Evolutionary conservation across 2,888 invertebrate genomes (phyloP), one percentile per base, ranked within the genome.

Genomic region (Dysmachus trigonus): DNA sequence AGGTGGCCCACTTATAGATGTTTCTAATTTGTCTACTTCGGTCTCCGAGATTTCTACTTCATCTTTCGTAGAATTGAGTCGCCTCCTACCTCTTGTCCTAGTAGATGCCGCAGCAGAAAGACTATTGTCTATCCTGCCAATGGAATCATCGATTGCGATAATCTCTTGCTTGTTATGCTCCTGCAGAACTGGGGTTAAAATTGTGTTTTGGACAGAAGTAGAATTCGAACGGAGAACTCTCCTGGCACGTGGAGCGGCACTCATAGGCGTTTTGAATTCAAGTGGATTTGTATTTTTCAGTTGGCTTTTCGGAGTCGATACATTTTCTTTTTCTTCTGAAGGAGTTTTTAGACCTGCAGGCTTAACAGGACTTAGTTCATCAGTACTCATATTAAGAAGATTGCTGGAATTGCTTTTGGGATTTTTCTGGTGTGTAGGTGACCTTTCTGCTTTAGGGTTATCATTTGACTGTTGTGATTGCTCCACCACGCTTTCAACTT

Each of bases 251-350:
- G 77, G 77, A 15, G 27, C 47, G 22, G 47, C 8, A 47, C n/a
- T 77, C 27, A 77, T n/a, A 30, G 77, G 77, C 1, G 77, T 77
- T 47, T 77, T 77, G 13, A 77, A 77, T 77, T 77, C 77, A 27
- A 76, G n/a, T 7, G 15, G 3, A 18, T 74, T 33, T 38, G 1
- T 1, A n/a, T 22, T 10, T 30, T 77, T 15, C 22, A 7, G 13
- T 2, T 27, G 15, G 27, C 15, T 41, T 62, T 62, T 62, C 47
- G 77, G 77, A n/a, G 77, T 77, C 5, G 51, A 77, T 6, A 13
- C 47, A 15, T 76, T 33, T 18, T 35, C 7, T 22, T 35, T 76
- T 18, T n/a, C 76, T 22, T n/a, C 15, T 8, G 38, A 5, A 18
- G 4, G 6, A 6, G n/a, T 38, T 22, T 27, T 27, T 27, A 73